phyloP scores from a whole-genome alignment of 2,797 vertebrate genomes.

The Thunnus albacares region DNA sequence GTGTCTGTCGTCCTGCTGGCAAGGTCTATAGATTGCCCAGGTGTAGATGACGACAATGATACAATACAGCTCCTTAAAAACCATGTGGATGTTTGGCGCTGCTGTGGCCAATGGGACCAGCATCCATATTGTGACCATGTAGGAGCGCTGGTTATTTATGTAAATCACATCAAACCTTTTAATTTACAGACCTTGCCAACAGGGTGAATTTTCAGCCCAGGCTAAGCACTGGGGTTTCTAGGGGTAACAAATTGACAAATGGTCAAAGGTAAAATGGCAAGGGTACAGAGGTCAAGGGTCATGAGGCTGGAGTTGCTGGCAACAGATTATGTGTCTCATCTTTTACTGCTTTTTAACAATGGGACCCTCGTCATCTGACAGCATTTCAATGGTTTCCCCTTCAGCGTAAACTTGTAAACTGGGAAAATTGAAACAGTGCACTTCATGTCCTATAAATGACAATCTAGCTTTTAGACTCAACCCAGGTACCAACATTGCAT shows the following conservation, averaged over 20 bases:
- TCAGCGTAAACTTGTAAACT: conserved; percentile 97
- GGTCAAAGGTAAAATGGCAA: conserved; percentile 70
- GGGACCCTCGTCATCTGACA: conserved; percentile 86
- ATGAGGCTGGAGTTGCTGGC: conserved; percentile 91
- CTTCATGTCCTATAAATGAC: conserved; percentile 94
- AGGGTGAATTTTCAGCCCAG: conserved; percentile 85
- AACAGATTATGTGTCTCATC: conserved; percentile 82
- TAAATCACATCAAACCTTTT: conserved; percentile 31
- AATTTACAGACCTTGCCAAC: conserved; percentile 64
- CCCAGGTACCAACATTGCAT: conserved; percentile 88
- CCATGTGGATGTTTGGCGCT: conserved; percentile 8
- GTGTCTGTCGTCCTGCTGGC: conserved; percentile 86
- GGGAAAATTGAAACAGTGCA: conserved; percentile 99
- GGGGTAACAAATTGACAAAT: conserved; percentile 71
- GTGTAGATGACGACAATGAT: conserved; percentile 21
- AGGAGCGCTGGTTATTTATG: conserved; percentile 10
- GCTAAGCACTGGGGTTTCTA: conserved; percentile 79
- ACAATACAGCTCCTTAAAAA: conserved; percentile 30
- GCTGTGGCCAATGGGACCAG: conserved; percentile 30
- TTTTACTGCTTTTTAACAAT: conserved; percentile 85
- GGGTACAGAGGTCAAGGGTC: conserved; percentile 66
- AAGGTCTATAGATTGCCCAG: conserved; percentile 65
- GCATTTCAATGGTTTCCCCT: conserved; percentile 91
- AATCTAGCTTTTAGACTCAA: conserved; percentile 93
- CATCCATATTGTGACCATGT: conserved; percentile 10